Percentiles rank a stretch among this genome's conserved stretches.
Conservation (phyloP, 2,113 vertebrate species). For the Mus spicilegus region DNA sequence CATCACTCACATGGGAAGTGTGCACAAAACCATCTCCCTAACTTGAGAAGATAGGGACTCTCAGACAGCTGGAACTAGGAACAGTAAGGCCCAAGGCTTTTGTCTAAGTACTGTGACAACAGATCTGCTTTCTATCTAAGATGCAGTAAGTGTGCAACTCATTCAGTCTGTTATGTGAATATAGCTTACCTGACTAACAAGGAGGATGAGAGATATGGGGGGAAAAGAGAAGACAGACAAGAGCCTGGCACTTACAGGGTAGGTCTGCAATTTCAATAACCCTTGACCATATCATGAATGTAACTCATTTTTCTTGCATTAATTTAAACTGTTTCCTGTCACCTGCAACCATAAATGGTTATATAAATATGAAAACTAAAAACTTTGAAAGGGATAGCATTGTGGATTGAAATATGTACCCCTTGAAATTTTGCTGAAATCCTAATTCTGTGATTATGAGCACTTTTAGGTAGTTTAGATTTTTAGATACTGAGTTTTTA, state of each 20-base stretch:
- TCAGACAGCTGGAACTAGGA: background rate
- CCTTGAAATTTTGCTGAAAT: background rate
- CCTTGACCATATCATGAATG: background rate
- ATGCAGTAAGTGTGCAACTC: background rate
- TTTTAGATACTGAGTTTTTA: slow-evolving; percentile 13
- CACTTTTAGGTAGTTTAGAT: slow-evolving; percentile 25
- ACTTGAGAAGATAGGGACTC: background rate
- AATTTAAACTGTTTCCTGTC: background rate
- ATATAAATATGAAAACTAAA: background rate
- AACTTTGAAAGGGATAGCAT: background rate
- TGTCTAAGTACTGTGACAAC: background rate
- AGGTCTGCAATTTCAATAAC: background rate
- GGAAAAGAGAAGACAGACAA: background rate
- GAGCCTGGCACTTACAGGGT: background rate
- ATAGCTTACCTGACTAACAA: background rate
- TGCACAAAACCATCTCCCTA: background rate
- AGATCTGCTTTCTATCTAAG: background rate
- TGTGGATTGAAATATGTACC: background rate
- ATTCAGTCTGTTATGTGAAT: background rate
- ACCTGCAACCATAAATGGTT: background rate
- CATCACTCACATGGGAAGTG: background rate
- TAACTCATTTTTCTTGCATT: background rate
- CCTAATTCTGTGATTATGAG: background rate
- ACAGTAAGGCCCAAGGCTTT: background rate
- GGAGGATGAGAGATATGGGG: background rate